phyloP scores from a whole-genome alignment of 1,140 invertebrate species.

The Colletes latitarsis region DNA sequence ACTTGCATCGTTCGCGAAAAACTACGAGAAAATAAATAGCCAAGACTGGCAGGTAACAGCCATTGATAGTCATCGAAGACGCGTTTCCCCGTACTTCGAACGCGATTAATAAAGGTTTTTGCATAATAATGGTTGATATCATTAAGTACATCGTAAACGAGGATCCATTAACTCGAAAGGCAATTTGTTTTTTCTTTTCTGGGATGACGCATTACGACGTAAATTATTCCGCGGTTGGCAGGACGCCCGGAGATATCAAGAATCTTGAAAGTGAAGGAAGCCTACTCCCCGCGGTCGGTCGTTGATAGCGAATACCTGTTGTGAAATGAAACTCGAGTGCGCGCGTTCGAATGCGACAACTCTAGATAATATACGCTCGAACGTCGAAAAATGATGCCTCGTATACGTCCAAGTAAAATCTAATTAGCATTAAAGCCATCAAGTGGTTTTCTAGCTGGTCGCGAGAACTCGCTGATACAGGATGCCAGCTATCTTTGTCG shows the following conservation, averaged over 20 bases:
- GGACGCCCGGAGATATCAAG: not conserved
- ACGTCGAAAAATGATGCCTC: not conserved
- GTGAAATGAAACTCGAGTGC: not conserved
- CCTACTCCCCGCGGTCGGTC: not conserved
- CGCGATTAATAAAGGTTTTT: not conserved
- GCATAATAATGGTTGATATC: not conserved
- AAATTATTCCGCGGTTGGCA: not conserved
- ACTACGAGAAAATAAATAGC: not conserved
- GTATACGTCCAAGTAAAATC: not conserved
- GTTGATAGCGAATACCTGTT: not conserved
- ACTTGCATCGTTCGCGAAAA: no score
- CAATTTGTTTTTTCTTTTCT: not conserved
- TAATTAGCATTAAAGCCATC: slow-evolving; percentile 3
- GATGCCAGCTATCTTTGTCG: not conserved
- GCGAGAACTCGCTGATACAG: not conserved
- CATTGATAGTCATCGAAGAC: not conserved
- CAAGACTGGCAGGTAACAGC: not conserved
- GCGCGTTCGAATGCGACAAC: not conserved
- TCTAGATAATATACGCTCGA: not conserved
- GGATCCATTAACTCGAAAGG: not conserved
- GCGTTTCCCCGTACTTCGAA: not conserved
- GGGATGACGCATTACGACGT: not conserved
- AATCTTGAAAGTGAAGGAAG: not conserved
- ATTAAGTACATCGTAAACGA: not conserved
- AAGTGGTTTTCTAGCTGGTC: no score